Conservation (phyloP, 2,888 invertebrate species). For the Allophyes oxyacanthae region DNA sequence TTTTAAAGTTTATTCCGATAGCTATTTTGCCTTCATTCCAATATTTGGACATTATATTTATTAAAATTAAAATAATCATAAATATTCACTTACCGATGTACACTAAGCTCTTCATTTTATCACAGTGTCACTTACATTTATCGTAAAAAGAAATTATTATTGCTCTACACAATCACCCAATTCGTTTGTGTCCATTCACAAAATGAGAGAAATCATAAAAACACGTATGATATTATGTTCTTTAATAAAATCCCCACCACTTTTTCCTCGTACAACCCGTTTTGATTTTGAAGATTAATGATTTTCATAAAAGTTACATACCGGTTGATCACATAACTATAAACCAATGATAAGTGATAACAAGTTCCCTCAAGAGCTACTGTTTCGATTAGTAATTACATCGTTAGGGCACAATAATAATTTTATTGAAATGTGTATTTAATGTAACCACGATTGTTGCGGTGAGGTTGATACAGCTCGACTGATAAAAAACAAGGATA, state of each 20-base stretch:
- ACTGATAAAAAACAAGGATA: too few species aligned
- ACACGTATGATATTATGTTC: constrained; percentile 27
- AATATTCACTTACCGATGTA: constrained; percentile 40
- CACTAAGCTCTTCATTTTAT: constrained; percentile 35
- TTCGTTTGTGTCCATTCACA: constrained; percentile 30
- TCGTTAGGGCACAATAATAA: too few species aligned
- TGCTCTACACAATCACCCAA: constrained; percentile 43
- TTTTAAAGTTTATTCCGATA: too few species aligned
- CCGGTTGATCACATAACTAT: constrained; percentile 2
- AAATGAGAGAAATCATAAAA: constrained; percentile 40
- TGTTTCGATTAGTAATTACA: too few species aligned
- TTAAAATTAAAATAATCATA: constrained; percentile 3
- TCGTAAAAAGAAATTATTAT: constrained; percentile 8
- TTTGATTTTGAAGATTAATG: constrained; percentile 25
- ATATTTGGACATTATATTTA: background rate
- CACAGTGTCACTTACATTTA: constrained; percentile 17
- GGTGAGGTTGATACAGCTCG: too few species aligned
- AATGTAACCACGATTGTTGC: too few species aligned
- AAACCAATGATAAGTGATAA: constrained; percentile 7
- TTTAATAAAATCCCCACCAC: constrained; percentile 46
- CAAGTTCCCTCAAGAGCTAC: background rate
- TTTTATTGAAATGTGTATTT: too few species aligned
- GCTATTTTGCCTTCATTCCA: too few species aligned
- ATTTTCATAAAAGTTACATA: constrained; percentile 36
- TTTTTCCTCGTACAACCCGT: constrained; percentile 48